These are phyloP conservation scores for Gambelia wislizenii DNA, from an alignment of 2,797 vertebrate species.

Conservation along the genomic window DNA sequence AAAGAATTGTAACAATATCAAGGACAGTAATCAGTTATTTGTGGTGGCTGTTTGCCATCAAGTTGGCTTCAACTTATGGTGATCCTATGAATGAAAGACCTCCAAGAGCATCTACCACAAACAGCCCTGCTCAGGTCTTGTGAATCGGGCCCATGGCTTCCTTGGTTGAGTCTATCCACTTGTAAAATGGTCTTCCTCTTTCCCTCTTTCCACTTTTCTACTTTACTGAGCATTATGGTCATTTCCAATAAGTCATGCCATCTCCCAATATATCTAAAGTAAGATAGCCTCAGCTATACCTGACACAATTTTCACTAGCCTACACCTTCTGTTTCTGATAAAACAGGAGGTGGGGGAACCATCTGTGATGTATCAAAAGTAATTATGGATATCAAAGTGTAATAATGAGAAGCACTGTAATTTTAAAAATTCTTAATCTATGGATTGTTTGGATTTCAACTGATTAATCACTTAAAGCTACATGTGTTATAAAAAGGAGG, in stretches of 20 bases:
- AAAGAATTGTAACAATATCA: not conserved
- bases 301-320: not conserved
- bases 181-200: too few species aligned
- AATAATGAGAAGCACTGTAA: not conserved
- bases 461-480: not conserved
- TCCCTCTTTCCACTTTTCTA: not conserved
- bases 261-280: too few species aligned
- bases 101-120: too few species aligned
- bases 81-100: too few species aligned
- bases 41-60: too few species aligned
- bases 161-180: too few species aligned
- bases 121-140: too few species aligned
- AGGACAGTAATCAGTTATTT: not conserved
- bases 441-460: not conserved
- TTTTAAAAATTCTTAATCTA: not conserved
- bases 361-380: not conserved
- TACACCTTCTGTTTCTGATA: not conserved
- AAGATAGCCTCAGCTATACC: not conserved
- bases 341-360: not conserved
- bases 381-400: not conserved
- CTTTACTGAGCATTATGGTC: too few species aligned
- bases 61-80: too few species aligned
- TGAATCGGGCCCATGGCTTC: too few species aligned
- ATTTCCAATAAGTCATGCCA: not conserved
- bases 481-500: not conserved